Base-by-base conservation (phyloP, 2,113 vertebrate genomes). In the Neogale vison region DNA sequence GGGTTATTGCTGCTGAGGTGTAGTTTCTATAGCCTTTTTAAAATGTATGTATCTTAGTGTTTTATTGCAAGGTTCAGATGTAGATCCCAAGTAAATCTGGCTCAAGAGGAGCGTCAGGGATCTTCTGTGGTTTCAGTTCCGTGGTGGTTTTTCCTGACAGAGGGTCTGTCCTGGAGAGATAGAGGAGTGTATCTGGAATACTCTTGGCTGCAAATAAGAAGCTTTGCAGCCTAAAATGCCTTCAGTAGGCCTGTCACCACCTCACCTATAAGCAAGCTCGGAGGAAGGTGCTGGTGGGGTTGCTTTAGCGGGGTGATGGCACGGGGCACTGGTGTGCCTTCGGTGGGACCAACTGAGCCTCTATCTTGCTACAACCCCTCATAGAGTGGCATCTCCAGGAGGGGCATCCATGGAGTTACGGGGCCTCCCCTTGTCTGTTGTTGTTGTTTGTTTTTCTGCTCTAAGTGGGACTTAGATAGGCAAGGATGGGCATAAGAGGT, bases 21-120 rank as follows among this genome's bases (percentile, higher is more conserved):
- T n/a, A 24, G 14, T 50, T 88, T 47, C 7, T 31, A 8, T 59
- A 21, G 18, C 45, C 12, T 52, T 93, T 79, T 42, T 10, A 86
- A 87, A 72, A 36, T 47, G 31, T 90, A 1, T 26, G 3, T 95
- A 31, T 90, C 26, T 18, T 45, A 42, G 36, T 67, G 88, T 71
- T 61, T 67, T 71, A 59, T 93, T 92, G 93, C 61, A 63, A 2
- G 69, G 47, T 95, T 72, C 9, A 92, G 71, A 50, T 63, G 69
- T 92, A 77, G 47, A 71, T 65, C 57, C 14, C 24, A 47, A 45
- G 15, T 80, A 52, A 77, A 52, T 82, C 20, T 63, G 24, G 72
- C 50, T 8, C 21, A 31, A 47, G 72, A 45, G 42, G 42, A 86
- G 13, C 17, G 21, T 50, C 52, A n/a, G 34, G 57, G 36, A 74